Conservation (phyloP, 2,113 vertebrate species). For the Eublepharis macularius region DNA sequence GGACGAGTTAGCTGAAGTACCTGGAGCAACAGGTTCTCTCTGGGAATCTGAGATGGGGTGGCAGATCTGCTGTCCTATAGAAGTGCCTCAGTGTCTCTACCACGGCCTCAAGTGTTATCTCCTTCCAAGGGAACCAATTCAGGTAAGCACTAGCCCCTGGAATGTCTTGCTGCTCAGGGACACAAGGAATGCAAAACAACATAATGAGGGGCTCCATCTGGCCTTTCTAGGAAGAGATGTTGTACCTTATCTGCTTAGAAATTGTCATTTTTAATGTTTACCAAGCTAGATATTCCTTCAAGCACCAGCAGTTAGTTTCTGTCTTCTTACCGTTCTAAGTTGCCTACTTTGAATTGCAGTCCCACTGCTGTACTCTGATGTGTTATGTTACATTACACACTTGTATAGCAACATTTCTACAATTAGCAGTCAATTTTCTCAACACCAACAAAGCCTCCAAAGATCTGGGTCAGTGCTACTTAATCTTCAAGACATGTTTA, state of each 20-base stretch:
- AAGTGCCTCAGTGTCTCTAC: no score
- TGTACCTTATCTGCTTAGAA: not conserved
- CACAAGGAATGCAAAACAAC: no score
- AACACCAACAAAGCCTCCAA: not conserved
- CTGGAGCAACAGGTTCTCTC: no score
- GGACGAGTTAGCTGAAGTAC: no score
- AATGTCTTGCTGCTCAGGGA: no score
- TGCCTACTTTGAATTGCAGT: not conserved
- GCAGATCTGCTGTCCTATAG: no score
- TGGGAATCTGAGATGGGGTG: no score
- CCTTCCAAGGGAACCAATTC: no score
- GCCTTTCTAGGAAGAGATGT: not conserved
- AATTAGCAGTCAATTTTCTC: slow-evolving; percentile 23
- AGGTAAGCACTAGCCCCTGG: no score
- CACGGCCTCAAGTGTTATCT: no score
- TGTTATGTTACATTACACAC: slow-evolving; percentile 8
- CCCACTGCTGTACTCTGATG: not conserved
- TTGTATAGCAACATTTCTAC: not conserved
- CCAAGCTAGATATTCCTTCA: not conserved
- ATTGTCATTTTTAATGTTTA: not conserved
- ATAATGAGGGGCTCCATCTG: no score
- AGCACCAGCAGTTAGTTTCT: not conserved
- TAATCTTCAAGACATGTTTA: not conserved
- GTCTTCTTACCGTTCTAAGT: not conserved
- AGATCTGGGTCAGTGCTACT: slow-evolving; percentile 4